Conservation (phyloP, 2,113 vertebrate genomes). For the Columba livia region DNA sequence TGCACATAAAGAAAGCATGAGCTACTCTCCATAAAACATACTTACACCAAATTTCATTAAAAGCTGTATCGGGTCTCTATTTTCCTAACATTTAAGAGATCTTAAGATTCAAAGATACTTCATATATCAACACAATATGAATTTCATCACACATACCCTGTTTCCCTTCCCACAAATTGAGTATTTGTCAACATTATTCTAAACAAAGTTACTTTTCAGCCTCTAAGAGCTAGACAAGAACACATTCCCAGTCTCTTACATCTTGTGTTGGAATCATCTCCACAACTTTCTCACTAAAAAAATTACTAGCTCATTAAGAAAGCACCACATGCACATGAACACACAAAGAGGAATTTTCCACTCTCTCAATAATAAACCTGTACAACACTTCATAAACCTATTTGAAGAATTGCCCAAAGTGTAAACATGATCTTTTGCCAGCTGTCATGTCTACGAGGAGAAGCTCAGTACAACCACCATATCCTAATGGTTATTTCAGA, state of each 20-base stretch:
- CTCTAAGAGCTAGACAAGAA: not conserved
- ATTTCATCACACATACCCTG: not conserved
- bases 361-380: not conserved
- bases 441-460: not conserved
- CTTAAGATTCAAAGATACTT: not conserved
- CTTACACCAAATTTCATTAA: not conserved
- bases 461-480: not conserved
- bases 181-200: not conserved
- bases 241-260: not conserved
- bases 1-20: not conserved
- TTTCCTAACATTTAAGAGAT: not conserved
- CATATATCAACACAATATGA: rapidly evolving
- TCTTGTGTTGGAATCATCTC: not conserved
- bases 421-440: not conserved
- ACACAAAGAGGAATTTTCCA: not conserved
- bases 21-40: not conserved
- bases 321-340: not conserved
- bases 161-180: not conserved
- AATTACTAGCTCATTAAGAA: not conserved
- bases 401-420: not conserved
- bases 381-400: not conserved
- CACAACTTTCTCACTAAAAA: not conserved
- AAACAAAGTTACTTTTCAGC: not conserved
- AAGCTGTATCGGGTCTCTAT: not conserved
- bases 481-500: not conserved